Conservation (phyloP, 2,888 invertebrate species). For the Diplazon laetatorius region DNA sequence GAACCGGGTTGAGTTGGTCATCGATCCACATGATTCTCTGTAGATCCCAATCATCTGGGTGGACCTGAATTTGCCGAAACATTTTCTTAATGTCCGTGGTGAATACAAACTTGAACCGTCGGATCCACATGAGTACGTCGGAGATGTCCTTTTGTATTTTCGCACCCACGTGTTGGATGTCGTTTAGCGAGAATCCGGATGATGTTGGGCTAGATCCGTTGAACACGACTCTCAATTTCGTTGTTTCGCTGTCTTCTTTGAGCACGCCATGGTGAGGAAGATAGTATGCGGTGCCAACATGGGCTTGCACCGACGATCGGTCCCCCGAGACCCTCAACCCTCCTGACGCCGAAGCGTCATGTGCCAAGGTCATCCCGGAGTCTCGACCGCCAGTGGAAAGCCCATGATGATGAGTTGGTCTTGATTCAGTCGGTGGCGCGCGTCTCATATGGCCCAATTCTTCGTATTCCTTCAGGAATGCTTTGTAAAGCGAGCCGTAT, state of each 20-base stretch:
- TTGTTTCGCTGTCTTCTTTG: constrained; percentile 20
- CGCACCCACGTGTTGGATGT: constrained; percentile 43
- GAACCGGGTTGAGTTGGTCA: neutral
- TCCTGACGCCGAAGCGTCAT: neutral
- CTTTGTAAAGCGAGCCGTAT: neutral
- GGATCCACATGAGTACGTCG: constrained; percentile 52
- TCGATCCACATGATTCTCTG: constrained; percentile 77
- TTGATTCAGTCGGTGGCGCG: neutral
- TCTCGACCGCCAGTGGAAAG: neutral
- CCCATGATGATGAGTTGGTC: neutral
- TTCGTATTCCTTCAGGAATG: neutral
- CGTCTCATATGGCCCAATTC: neutral
- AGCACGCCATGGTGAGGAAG: constrained; percentile 55
- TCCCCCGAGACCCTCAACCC: neutral
- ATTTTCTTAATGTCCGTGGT: constrained; percentile 59
- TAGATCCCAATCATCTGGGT: constrained; percentile 67
- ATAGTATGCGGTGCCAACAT: constrained; percentile 1
- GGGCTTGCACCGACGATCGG: neutral
- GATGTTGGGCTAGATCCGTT: constrained; percentile 46
- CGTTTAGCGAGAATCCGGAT: constrained; percentile 47
- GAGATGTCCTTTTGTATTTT: constrained; percentile 48
- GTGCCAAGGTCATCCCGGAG: neutral
- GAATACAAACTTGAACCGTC: constrained; percentile 40
- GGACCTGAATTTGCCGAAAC: constrained; percentile 56
- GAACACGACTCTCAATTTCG: constrained; percentile 57